Percentiles rank a stretch among this genome's conserved stretches.
phyloP scores from a whole-genome alignment of 2,797 vertebrate genomes.

The Lepidocolaptes lacrymiger region DNA sequence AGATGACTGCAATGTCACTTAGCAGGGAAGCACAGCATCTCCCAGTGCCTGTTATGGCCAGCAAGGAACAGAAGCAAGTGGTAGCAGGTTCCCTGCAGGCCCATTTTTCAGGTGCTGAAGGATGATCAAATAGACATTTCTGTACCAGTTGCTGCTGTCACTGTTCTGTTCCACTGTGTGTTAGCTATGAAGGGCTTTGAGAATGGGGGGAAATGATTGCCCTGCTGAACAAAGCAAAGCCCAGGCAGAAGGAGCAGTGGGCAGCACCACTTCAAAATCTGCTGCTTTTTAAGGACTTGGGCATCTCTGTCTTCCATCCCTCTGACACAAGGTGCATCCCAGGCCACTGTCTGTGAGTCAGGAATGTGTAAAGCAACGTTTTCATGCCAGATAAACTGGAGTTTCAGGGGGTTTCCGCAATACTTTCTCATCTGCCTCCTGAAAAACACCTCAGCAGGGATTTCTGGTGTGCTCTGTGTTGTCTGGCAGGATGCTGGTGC shows the following conservation, averaged over 20 bases:
- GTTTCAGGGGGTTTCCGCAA: background rate
- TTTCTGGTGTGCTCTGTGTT: background rate
- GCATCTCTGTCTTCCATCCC: background rate
- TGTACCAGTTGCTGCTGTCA: background rate
- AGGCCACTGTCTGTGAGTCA: background rate
- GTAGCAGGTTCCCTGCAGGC: background rate
- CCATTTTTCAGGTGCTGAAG: background rate
- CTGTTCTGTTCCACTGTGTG: background rate
- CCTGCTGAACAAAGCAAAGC: background rate
- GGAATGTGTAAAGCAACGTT: background rate
- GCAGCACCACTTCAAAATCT: background rate
- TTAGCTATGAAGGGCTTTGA: background rate
- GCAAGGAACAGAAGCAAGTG: background rate
- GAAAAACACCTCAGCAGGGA: background rate
- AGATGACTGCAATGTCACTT: fast-evolving
- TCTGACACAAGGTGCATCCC: fast-evolving
- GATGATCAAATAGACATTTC: background rate
- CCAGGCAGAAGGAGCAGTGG: background rate
- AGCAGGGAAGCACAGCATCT: background rate
- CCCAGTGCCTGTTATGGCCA: background rate
- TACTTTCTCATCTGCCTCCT: background rate
- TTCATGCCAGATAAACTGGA: background rate
- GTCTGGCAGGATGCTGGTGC: conserved; percentile 16
- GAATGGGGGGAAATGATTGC: background rate
- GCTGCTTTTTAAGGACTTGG: fast-evolving